Conservation (phyloP, 2,797 vertebrate species). For the Triplophysa bombifrons region DNA sequence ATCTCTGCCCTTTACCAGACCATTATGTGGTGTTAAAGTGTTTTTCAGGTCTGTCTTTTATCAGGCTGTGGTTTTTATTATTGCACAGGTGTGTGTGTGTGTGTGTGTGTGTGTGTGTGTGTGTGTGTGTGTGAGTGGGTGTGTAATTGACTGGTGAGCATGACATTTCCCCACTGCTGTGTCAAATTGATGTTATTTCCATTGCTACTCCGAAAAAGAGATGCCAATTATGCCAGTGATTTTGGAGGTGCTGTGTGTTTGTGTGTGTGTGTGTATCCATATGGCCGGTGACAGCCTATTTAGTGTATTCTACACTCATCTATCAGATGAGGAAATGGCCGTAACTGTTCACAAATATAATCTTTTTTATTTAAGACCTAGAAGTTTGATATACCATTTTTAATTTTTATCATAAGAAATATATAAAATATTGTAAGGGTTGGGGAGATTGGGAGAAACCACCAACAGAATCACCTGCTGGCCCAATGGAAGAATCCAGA, state of each 20-base stretch:
- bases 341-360: neutral
- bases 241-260: slow-evolving; percentile 23
- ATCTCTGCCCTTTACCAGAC: neutral
- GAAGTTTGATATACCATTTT: too few species aligned
- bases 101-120: slow-evolving; percentile 23
- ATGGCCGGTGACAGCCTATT: neutral
- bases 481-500: too few species aligned
- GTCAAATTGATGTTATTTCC: slow-evolving; percentile 35
- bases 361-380: too few species aligned
- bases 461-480: too few species aligned
- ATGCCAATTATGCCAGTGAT: slow-evolving; percentile 43
- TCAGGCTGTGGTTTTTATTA: slow-evolving; percentile 16
- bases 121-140: slow-evolving; percentile 11
- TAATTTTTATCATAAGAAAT: too few species aligned
- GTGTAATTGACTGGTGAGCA: slow-evolving; percentile 20
- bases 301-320: slow-evolving; percentile 1
- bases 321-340: neutral
- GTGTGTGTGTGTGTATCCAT: neutral
- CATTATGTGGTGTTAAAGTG: slow-evolving; percentile 15
- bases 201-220: slow-evolving; percentile 31
- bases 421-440: too few species aligned
- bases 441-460: too few species aligned
- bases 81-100: slow-evolving; percentile 36
- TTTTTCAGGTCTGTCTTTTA: slow-evolving; percentile 1
- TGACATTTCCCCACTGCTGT: slow-evolving; percentile 39